A percentile compares a stretch with the other conserved stretches of the same genome.
phyloP scores from a whole-genome alignment of 2,888 invertebrate genomes.

The Calliopum simillimum region DNA sequence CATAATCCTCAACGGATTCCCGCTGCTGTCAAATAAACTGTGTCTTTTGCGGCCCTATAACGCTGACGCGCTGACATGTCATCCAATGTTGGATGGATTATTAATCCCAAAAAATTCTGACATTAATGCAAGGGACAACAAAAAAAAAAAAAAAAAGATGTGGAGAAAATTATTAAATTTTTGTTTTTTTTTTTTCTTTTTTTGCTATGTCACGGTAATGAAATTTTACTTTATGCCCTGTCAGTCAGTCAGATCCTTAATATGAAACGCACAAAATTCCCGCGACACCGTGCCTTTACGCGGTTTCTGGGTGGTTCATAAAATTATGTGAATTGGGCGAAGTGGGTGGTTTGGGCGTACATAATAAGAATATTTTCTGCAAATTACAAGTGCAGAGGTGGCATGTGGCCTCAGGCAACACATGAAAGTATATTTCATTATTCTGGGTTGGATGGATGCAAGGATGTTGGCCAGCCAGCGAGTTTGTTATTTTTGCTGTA shows the following conservation, averaged over 20 bases:
- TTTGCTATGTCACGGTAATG: conserved; percentile 31
- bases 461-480: conserved; percentile 1
- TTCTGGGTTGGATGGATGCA: conserved; percentile 36
- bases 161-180: conserved; percentile 44
- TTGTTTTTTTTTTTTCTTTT: conserved; percentile 28
- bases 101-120: conserved; percentile 17
- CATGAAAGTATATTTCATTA: conserved; percentile 60
- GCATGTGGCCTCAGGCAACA: conserved; percentile 55
- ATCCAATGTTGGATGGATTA: conserved; percentile 15
- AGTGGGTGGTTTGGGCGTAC: not conserved
- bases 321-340: not conserved
- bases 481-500: not conserved
- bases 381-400: conserved; percentile 34
- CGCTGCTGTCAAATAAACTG: conserved; percentile 57
- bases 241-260: conserved; percentile 54
- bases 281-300: not conserved
- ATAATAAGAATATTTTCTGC: not conserved
- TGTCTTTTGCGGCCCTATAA: conserved; percentile 19
- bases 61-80: conserved; percentile 47
- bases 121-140: conserved; percentile 13
- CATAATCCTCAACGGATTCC: conserved; percentile 16
- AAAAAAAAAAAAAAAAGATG: conserved; percentile 50
- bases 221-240: conserved; percentile 32
- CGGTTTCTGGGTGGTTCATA: not conserved
- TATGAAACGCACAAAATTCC: conserved; percentile 41